Evolutionary conservation across 2,888 invertebrate genomes (phyloP).

Genomic region (Bellardia pandia): DNA sequence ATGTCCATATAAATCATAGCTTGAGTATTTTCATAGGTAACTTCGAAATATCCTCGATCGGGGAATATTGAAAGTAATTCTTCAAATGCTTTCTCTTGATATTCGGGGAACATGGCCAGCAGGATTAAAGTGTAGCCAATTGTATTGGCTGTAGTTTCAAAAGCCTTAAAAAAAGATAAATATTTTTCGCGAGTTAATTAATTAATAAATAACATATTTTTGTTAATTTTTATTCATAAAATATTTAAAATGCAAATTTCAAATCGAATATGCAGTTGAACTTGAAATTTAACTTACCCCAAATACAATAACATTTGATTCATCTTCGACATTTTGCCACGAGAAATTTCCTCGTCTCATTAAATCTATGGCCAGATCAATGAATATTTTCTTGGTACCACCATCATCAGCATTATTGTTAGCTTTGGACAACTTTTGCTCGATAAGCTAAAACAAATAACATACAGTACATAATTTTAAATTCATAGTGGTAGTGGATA

Average conservation of each 20-base stretch:
- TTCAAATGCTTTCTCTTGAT: slow-evolving; percentile 80
- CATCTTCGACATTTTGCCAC: slow-evolving; percentile 79
- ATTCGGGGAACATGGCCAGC: slow-evolving; percentile 81
- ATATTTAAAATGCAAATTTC: no score
- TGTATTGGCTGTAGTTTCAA: slow-evolving; percentile 82
- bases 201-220: no score
- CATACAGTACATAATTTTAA: not conserved
- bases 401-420: not conserved
- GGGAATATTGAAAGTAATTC: slow-evolving; percentile 79
- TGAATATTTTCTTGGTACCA: slow-evolving; percentile 69
- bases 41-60: slow-evolving; percentile 75
- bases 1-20: slow-evolving; percentile 81
- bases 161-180: slow-evolving; percentile 75
- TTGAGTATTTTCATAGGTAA: slow-evolving; percentile 79
- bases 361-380: slow-evolving; percentile 79
- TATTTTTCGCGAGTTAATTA: no score
- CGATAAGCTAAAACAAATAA: slow-evolving; percentile 57
- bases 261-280: no score
- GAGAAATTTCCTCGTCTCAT: slow-evolving; percentile 77
- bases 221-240: no score
- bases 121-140: slow-evolving; percentile 78
- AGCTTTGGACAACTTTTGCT: slow-evolving; percentile 40
- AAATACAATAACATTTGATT: slow-evolving; percentile 81
- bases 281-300: slow-evolving; percentile 74
- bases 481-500: slow-evolving; percentile 52